Conservation (phyloP, 30 jellyfish, hydroid and myxozoan species). For the Chrysaora quinquecirrha region DNA sequence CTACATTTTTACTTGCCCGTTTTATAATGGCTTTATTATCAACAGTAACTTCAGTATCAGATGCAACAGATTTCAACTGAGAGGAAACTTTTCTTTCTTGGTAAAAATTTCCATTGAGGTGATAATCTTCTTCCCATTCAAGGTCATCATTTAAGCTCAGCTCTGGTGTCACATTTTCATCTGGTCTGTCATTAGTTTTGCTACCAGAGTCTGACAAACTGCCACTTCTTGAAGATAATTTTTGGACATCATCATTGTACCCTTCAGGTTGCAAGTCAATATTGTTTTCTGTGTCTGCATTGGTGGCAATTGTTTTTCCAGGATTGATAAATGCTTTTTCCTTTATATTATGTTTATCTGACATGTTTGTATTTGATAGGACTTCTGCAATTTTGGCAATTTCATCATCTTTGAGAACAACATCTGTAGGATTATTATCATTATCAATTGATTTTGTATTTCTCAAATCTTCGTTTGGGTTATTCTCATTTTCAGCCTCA, state of each 20-base stretch:
- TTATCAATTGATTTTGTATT: not conserved
- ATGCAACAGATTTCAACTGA: too few species aligned
- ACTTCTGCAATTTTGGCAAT: conserved; percentile 29
- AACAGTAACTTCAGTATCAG: not conserved
- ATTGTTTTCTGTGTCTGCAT: not conserved
- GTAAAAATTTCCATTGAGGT: not conserved
- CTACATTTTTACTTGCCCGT: not conserved
- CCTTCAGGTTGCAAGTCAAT: not conserved
- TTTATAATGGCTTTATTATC: not conserved
- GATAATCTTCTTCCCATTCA: conserved; percentile 72
- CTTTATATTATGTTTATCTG: not conserved
- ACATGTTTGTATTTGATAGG: not conserved
- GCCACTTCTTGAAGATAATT: not conserved
- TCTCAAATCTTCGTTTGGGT: conserved; percentile 15
- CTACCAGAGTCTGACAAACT: conserved; percentile 57
- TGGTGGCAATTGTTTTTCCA: not conserved
- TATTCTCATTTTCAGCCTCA: conserved; percentile 38
- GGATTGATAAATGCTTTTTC: not conserved
- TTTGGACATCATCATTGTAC: not conserved
- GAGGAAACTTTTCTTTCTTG: conserved; percentile 9
- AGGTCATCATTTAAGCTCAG: conserved; percentile 54
- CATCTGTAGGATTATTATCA: not conserved
- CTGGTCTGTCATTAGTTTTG: conserved; percentile 8
- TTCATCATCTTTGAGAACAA: not conserved
- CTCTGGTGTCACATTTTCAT: conserved; percentile 21